These are phyloP conservation scores for Anagrus nilaparvatae DNA, from an alignment of 1,140 invertebrate species.

Conservation along the genomic window DNA sequence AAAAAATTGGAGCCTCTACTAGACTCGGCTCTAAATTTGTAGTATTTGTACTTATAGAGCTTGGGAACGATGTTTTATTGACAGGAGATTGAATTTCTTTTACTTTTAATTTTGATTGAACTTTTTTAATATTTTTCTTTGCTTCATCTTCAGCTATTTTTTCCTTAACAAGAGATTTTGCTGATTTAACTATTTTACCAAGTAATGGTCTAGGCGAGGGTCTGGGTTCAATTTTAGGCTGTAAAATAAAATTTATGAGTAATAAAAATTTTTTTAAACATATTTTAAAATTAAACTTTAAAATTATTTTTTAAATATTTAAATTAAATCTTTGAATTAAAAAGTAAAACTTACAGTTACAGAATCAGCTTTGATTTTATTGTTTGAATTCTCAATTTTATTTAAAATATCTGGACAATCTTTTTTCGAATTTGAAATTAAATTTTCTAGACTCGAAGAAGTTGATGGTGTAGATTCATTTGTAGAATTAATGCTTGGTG, in stretches of 20 bases:
- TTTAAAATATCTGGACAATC: too few species aligned
- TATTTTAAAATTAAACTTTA: too few species aligned
- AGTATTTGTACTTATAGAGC: conserved; percentile 33
- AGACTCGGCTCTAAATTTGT: conserved; percentile 43
- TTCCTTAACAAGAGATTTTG: conserved; percentile 26
- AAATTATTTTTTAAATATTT: too few species aligned
- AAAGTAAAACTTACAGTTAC: too few species aligned
- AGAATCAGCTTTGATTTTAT: too few species aligned
- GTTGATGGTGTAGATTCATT: conserved; percentile 16
- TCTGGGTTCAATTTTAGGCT: too few species aligned
- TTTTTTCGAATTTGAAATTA: too few species aligned
- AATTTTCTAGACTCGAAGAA: conserved; percentile 31
- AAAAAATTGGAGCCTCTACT: conserved; percentile 73
- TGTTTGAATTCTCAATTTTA: too few species aligned
- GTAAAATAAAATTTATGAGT: too few species aligned
- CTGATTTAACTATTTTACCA: conserved; percentile 30
- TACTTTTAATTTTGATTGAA: conserved; percentile 28
- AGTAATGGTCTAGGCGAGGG: conserved; percentile 5
- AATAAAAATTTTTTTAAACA: too few species aligned
- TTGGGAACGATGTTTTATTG: conserved; percentile 47
- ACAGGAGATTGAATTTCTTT: conserved; percentile 34
- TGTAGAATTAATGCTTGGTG: conserved; percentile 17
- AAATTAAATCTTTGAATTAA: too few species aligned
- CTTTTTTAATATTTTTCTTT: conserved; percentile 22
- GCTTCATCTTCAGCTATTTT: conserved; percentile 29